phyloP scores from a whole-genome alignment of 2,888 invertebrate species.

The Drosophila limbata region DNA sequence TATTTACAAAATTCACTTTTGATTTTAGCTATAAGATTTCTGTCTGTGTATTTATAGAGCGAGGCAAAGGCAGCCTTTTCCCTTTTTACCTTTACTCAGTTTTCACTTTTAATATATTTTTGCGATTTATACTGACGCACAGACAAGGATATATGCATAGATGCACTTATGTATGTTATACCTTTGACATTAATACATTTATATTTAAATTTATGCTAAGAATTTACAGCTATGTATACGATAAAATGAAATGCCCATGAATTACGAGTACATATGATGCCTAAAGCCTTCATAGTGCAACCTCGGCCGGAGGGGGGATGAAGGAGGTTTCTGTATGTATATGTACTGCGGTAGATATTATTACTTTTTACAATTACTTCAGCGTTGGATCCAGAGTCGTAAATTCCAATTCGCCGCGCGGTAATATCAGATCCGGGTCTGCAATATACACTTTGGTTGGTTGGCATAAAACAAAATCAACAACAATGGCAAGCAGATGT shows the following conservation, averaged over 20 bases:
- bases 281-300: constrained; percentile 43
- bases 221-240: constrained; percentile 73
- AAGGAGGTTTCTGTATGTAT: constrained; percentile 13
- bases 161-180: constrained; percentile 32
- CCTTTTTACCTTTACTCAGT: constrained; percentile 4
- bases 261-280: constrained; percentile 61
- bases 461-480: constrained; percentile 82
- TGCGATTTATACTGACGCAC: constrained; percentile 8
- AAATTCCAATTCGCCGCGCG: constrained; percentile 86
- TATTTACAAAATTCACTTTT: constrained; percentile 61
- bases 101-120: constrained; percentile 1
- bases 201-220: constrained; percentile 81
- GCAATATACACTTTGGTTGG: constrained; percentile 85
- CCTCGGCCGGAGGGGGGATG: constrained; percentile 5
- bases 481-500: constrained; percentile 56
- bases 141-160: constrained; percentile 23
- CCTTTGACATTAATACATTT: constrained; percentile 71
- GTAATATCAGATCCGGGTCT: constrained; percentile 86
- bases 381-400: constrained; percentile 85
- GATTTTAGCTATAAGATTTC: constrained; percentile 72
- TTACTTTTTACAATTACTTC: constrained; percentile 83
- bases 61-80: constrained; percentile 28
- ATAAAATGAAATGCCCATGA: constrained; percentile 75
- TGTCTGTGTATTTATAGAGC: constrained; percentile 53
- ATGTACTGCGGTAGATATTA: constrained; percentile 68